These are phyloP conservation scores for Bursaphelenchus mucronatus DNA, from an alignment of 1,140 invertebrate species.

Conservation along the genomic window DNA sequence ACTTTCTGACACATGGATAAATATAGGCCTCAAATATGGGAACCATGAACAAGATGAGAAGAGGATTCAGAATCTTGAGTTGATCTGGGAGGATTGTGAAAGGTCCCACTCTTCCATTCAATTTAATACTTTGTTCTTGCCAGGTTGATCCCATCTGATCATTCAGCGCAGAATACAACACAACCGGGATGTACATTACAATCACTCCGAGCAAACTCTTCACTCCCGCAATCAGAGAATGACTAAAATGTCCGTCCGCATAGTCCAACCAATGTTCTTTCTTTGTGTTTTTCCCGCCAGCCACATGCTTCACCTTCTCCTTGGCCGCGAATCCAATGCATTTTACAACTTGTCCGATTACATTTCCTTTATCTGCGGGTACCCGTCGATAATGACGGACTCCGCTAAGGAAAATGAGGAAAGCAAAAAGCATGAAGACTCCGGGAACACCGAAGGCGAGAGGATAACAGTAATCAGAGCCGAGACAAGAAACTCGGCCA, in stretches of 20 bases:
- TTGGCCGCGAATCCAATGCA: slow-evolving; percentile 38
- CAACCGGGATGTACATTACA: slow-evolving; percentile 64
- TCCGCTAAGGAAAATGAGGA: slow-evolving; percentile 56
- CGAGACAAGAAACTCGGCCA: slow-evolving; percentile 61
- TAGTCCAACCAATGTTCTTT: slow-evolving; percentile 72
- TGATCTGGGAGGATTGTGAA: slow-evolving; percentile 76
- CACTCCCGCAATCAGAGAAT: slow-evolving; percentile 63
- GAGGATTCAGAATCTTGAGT: slow-evolving; percentile 69
- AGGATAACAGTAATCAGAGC: slow-evolving; percentile 61
- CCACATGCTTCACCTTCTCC: slow-evolving; percentile 28
- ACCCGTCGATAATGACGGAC: slow-evolving; percentile 48
- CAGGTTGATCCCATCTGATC: slow-evolving; percentile 62
- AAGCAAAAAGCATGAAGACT: slow-evolving; percentile 62
- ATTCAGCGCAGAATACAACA: slow-evolving; percentile 67
- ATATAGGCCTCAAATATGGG: slow-evolving; percentile 58
- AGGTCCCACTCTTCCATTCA: slow-evolving; percentile 62
- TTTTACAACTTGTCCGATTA: slow-evolving; percentile 42
- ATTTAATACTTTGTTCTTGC: not conserved
- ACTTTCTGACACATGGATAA: slow-evolving; percentile 61
- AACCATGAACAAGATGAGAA: slow-evolving; percentile 55
- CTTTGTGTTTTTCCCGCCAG: slow-evolving; percentile 16
- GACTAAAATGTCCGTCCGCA: slow-evolving; percentile 70
- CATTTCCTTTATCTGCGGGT: slow-evolving; percentile 50
- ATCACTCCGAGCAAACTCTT: slow-evolving; percentile 61
- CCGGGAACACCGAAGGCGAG: slow-evolving; percentile 62